Evolutionary conservation across 2,113 vertebrate genomes (phyloP).

Genomic region (Cairina moschata): DNA sequence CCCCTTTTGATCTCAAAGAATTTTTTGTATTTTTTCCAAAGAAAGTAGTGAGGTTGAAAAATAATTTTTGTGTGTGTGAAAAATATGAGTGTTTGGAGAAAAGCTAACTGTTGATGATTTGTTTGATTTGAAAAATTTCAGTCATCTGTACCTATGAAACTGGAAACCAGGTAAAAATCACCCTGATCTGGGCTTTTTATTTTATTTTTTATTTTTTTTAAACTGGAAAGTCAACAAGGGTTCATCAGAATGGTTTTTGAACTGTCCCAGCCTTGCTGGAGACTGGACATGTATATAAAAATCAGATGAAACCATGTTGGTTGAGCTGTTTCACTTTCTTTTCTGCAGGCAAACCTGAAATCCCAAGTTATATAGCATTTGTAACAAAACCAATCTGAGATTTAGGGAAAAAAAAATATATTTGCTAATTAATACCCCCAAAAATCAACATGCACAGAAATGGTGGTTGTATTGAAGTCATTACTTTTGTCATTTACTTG

Average conservation of each 20-base stretch:
- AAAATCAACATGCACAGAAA: background rate
- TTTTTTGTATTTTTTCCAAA: background rate
- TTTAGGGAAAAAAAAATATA: background rate
- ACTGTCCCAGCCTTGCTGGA: background rate
- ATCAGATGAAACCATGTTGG: background rate
- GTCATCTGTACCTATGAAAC: constrained; percentile 50
- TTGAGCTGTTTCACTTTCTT: constrained; percentile 13
- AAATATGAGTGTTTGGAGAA: constrained; percentile 11
- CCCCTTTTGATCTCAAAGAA: background rate
- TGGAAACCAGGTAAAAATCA: constrained; percentile 54
- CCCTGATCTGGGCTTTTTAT: background rate
- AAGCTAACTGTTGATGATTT: background rate
- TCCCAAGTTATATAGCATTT: rapidly evolving
- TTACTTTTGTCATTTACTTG: background rate
- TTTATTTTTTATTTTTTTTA: background rate
- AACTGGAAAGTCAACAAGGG: background rate
- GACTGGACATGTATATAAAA: background rate
- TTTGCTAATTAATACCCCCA: background rate
- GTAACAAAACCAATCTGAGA: background rate
- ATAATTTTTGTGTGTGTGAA: background rate
- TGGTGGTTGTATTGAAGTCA: background rate
- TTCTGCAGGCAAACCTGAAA: background rate
- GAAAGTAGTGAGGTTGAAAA: background rate
- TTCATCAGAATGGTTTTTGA: background rate
- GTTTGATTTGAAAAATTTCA: constrained; percentile 39